Evolutionary conservation across 2,113 vertebrate genomes (phyloP).

Genomic region (Mustelus asterias): DNA sequence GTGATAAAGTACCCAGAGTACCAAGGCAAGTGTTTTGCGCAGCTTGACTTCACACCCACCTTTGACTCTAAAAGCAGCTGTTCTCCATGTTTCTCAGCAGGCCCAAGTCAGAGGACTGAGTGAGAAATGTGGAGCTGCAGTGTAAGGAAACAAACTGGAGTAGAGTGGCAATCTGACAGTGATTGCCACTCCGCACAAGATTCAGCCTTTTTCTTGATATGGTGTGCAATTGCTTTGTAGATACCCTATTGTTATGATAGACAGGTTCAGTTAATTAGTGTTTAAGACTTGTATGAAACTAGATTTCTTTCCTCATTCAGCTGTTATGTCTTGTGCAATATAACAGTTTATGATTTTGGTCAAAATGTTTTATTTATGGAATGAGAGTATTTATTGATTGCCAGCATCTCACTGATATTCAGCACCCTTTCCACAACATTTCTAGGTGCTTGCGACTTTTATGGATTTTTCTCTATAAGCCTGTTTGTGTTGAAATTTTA

Average conservation of each 20-base stretch:
- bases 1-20: too few species aligned
- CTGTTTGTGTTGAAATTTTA: not conserved
- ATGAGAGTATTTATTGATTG: not conserved
- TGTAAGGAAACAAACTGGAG: too few species aligned
- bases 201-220: not conserved
- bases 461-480: not conserved
- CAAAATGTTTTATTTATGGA: not conserved
- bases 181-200: too few species aligned
- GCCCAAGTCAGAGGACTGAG: too few species aligned
- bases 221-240: not conserved
- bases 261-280: not conserved
- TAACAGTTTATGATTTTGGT: not conserved
- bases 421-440: not conserved
- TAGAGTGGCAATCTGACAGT: too few species aligned
- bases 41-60: too few species aligned
- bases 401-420: not conserved
- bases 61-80: too few species aligned
- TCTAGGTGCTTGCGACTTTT: not conserved
- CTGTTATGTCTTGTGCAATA: not conserved
- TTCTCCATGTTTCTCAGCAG: too few species aligned
- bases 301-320: not conserved
- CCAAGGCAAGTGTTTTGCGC: too few species aligned
- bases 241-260: not conserved
- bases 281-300: not conserved
- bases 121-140: too few species aligned